These are phyloP conservation scores for Oncopodura yosiiana DNA, from an alignment of 1,140 invertebrate species.

Conservation along the genomic window DNA sequence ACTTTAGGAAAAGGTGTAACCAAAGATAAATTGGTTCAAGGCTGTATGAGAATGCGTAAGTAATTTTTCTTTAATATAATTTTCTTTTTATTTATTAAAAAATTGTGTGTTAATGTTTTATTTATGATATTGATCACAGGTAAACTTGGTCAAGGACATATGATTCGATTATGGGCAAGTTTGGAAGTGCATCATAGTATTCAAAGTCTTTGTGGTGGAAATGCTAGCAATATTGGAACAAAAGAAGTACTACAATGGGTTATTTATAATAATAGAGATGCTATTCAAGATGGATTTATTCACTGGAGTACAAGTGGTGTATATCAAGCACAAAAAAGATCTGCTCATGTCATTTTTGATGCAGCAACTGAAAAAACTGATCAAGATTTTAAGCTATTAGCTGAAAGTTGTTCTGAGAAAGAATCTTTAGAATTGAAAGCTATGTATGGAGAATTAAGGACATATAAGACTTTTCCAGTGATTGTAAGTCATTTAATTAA, in stretches of 20 bases:
- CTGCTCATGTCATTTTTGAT: conserved; percentile 1
- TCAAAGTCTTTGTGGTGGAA: background rate
- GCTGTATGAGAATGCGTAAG: conserved; percentile 30
- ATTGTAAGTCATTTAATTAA: conserved; percentile 14
- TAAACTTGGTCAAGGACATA: conserved; percentile 19
- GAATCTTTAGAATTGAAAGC: conserved; percentile 13
- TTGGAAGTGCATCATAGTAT: conserved; percentile 28
- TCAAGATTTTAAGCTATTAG: conserved; percentile 1
- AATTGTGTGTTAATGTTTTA: too few relatives aligned
- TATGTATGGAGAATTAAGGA: conserved; percentile 17
- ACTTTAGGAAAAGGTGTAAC: conserved; percentile 29
- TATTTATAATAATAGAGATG: conserved; percentile 17
- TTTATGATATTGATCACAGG: too few relatives aligned
- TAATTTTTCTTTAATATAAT: too few relatives aligned
- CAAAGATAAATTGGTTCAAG: conserved; percentile 33
- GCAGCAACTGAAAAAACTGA: conserved; percentile 6
- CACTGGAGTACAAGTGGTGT: conserved; percentile 11
- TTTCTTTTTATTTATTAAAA: too few relatives aligned
- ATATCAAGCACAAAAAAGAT: conserved; percentile 8
- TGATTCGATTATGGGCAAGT: conserved; percentile 24
- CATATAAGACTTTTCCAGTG: background rate
- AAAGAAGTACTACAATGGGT: conserved; percentile 25
- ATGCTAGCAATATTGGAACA: background rate
- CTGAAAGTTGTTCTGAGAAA: conserved; percentile 19
- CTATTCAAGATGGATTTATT: conserved; percentile 20